Evolutionary conservation across 2,113 vertebrate species (phyloP), one percentile per base, ranked within the genome.

Genomic region (Tamias sibiricus): DNA sequence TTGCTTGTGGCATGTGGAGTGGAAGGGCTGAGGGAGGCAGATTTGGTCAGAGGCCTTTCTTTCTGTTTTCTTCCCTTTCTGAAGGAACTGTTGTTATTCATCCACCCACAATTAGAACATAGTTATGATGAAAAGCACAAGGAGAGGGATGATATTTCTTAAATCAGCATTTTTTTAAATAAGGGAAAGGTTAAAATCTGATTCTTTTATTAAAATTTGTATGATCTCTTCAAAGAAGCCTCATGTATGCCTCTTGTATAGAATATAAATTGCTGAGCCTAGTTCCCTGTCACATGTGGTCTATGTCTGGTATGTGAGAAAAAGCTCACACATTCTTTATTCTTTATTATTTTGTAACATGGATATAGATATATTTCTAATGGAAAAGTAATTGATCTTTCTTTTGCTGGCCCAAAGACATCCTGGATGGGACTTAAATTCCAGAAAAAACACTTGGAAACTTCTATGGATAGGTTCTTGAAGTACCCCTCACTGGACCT

Each of bases 21-120:
- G 35, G 6, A 14, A 16, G 2, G 6, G 9, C 1, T 28, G 40
- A 10, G 11, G 19, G 11, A 52, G 8, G 11, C 4, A 24, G 11
- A 77, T 12, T 0, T 42, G 12, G 35, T 30, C 11, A 35, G 12
- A 37, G 8, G 0, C 11, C 24, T 35, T 35, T 59, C 40, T 76
- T 49, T 22, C 12, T 82, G 12, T n/a, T n/a, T 52, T 6, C 2
- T 1, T 57, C 13, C 47, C 12, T 75, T 85, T 8, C 40, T 94
- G 8, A 62, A 62, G 59, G 22, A 84, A 19, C 35, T 95, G 35
- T 26, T 75, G 2, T 71, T 69, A 28, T 37, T 37, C 47, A 40
- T 40, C 28, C 19, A 35, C 26, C 35, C 64, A 54, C 26, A 64
- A 5, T 16, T 32, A 35, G 35, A 85, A 16, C 9, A 32, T 24